phyloP scores from a whole-genome alignment of 1,140 invertebrate genomes.

The Drosophila murphyi region DNA sequence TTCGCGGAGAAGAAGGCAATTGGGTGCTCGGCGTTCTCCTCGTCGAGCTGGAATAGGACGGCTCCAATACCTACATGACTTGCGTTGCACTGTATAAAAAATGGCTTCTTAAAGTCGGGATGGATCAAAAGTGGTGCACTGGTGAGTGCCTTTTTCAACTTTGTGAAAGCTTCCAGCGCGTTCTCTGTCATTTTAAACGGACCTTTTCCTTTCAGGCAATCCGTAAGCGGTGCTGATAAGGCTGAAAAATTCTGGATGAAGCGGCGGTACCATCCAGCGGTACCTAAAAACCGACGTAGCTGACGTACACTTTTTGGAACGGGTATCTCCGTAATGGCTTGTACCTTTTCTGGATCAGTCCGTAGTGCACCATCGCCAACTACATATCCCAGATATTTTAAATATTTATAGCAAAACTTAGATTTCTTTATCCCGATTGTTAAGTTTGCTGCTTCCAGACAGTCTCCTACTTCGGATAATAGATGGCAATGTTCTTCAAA shows the following conservation, averaged over 20 bases:
- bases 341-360: no score
- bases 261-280: slow-evolving; percentile 68
- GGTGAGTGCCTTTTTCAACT: slow-evolving; percentile 7
- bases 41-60: slow-evolving; percentile 58
- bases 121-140: no score
- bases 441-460: no score
- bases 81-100: slow-evolving; percentile 51
- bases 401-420: no score
- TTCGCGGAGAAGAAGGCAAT: slow-evolving; percentile 76
- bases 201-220: slow-evolving; percentile 48
- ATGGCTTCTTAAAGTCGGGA: slow-evolving; percentile 40
- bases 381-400: no score
- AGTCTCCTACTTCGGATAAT: no score
- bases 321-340: no score
- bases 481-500: no score
- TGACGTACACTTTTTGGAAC: not conserved
- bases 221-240: slow-evolving; percentile 31
- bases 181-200: not conserved
- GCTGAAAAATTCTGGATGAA: slow-evolving; percentile 80
- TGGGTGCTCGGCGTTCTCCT: slow-evolving; percentile 52
- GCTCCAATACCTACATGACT: slow-evolving; percentile 46
- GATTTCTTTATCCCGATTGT: no score
- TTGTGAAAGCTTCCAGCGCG: slow-evolving; percentile 3
- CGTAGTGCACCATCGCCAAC: no score
- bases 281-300: slow-evolving; percentile 54